Percentiles rank a stretch among this genome's conserved stretches.
phyloP scores from a whole-genome alignment of 2,113 vertebrate genomes.

The Crotalus horridus region DNA sequence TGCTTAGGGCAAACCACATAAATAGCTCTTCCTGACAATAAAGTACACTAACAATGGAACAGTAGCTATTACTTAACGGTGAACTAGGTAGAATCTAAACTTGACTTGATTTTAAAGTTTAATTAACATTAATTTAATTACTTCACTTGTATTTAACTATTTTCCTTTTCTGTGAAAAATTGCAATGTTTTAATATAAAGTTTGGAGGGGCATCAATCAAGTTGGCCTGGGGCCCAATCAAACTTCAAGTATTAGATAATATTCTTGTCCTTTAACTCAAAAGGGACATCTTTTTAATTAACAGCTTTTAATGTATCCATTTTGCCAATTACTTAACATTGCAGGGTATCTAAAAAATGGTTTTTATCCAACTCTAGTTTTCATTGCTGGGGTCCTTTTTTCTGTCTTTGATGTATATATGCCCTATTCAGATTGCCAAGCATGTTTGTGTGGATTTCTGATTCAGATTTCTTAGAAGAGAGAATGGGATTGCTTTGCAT shows the following conservation, averaged over 20 bases:
- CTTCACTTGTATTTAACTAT: neutral
- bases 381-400: neutral
- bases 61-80: neutral
- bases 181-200: neutral
- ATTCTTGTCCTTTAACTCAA: neutral
- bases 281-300: neutral
- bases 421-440: neutral
- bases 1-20: neutral
- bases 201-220: neutral
- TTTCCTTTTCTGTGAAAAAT: neutral
- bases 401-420: neutral
- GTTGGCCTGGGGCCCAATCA: neutral
- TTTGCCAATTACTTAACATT: neutral
- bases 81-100: neutral
- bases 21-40: neutral
- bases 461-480: neutral
- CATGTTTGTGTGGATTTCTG: neutral
- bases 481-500: neutral
- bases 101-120: neutral
- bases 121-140: neutral
- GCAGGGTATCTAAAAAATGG: neutral
- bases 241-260: neutral
- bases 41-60: neutral
- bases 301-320: neutral
- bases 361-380: neutral